Evolutionary conservation across 2,888 invertebrate species (phyloP), one percentile per base, ranked within the genome.

Genomic region (Hermaeophaga mercurialis): DNA sequence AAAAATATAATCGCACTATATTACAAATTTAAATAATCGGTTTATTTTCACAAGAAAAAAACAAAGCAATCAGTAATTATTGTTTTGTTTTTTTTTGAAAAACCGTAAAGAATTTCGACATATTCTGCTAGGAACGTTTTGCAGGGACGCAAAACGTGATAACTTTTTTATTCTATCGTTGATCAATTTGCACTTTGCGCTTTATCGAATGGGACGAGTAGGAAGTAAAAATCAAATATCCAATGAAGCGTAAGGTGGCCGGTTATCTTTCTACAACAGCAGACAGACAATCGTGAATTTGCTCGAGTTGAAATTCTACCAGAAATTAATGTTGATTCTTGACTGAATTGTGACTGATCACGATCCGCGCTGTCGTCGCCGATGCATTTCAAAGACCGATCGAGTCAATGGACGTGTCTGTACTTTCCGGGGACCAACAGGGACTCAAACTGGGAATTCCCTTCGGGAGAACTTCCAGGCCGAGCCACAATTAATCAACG

Each of bases 191-290:
- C 52, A 44, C 52, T 52, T 44, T 33, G n/a, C 14, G 52, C 70
- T 72, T 73, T 68, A 68, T 69, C 72, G 69, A 72, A 71, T 69
- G 70, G 72, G 72, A 71, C 73, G 61, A 58, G 56, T 55, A 65
- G 63, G 61, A 63, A 58, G 54, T 57, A 65, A 63, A 65, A 63
- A 66, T 66, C 67, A 68, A 62, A 62, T 63, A 57, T 58, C 66
- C 69, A 66, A 68, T 72, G 70, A 67, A 71, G 70, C 67, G 70
- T 66, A 64, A 70, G 66, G 63, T 64, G 65, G 61, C 61, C 60
- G 61, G 64, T 70, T 73, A 73, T 73, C 73, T 73, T 73, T 73
- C 73, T 73, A 70, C 71, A 67, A 73, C 71, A 67, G 66, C 71
- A 70, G 62, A 65, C 71, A 70, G 62, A 70, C 73, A 73, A 70